These are phyloP conservation scores for Scaptomyza parva DNA, from an alignment of 2,888 invertebrate species.

Conservation along the genomic window DNA sequence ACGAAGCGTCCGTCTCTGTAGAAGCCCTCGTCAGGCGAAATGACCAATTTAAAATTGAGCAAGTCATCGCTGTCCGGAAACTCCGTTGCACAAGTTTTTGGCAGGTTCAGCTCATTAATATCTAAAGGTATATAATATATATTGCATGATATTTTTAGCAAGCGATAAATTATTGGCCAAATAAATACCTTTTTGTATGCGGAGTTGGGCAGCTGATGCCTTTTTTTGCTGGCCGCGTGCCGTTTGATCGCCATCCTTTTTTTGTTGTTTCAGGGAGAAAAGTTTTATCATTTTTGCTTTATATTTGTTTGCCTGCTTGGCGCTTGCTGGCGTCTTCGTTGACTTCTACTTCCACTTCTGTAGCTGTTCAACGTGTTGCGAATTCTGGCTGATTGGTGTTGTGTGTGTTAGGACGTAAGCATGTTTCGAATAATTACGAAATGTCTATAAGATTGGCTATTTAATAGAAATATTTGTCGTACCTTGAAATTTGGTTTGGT, in stretches of 20 bases:
- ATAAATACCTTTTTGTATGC: slow-evolving; percentile 96
- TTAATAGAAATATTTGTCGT: slow-evolving; percentile 21
- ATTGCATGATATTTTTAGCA: neutral
- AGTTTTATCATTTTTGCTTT: slow-evolving; percentile 92
- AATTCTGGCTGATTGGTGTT: slow-evolving; percentile 6
- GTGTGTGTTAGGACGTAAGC: slow-evolving; percentile 6
- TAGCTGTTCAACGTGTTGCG: slow-evolving; percentile 10
- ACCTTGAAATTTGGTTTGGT: slow-evolving; percentile 54
- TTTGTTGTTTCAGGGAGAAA: slow-evolving; percentile 99
- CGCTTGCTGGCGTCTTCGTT: slow-evolving; percentile 49
- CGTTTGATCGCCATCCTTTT: slow-evolving; percentile 97
- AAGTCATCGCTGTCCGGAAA: slow-evolving; percentile 98
- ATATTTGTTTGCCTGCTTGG: slow-evolving; percentile 48
- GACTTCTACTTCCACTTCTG: slow-evolving; percentile 33
- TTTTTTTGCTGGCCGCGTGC: slow-evolving; percentile 93
- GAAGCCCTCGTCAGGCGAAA: slow-evolving; percentile 99
- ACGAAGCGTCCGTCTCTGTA: slow-evolving; percentile 97
- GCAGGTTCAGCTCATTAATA: slow-evolving; percentile 98
- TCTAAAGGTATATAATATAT: slow-evolving; percentile 87
- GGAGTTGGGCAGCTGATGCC: slow-evolving; percentile 97
- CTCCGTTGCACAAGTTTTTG: slow-evolving; percentile 97
- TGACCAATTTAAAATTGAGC: slow-evolving; percentile 97
- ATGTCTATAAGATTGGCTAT: slow-evolving; percentile 13
- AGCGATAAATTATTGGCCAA: slow-evolving; percentile 15
- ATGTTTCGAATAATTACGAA: slow-evolving; percentile 17